Evolutionary conservation across 1,140 invertebrate species (phyloP).

Genomic region (Grapholita molesta): DNA sequence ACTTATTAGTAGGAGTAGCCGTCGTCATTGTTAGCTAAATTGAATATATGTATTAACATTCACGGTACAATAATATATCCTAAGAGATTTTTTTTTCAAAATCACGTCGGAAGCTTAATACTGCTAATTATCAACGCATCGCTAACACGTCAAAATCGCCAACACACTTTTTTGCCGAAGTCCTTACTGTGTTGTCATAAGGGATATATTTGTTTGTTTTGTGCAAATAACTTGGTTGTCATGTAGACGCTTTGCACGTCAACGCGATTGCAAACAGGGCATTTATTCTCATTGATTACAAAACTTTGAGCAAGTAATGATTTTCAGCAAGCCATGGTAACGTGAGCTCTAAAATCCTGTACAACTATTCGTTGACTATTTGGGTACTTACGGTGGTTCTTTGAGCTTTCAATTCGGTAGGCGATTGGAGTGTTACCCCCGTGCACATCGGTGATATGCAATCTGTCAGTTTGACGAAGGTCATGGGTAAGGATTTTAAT

Average conservation of each 20-base stretch:
- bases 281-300: not conserved
- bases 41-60: not conserved
- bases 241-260: not conserved
- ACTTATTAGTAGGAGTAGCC: too few species aligned
- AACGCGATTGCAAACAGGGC: not conserved
- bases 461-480: conserved; percentile 72
- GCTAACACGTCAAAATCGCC: not conserved
- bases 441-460: conserved; percentile 58
- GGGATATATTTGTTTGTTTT: not conserved
- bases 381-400: not conserved
- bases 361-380: not conserved
- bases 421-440: conserved; percentile 15
- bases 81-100: not conserved
- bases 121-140: conserved; percentile 8
- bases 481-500: conserved; percentile 29
- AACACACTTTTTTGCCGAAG: not conserved
- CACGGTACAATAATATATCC: not conserved
- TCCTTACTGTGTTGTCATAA: not conserved
- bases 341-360: not conserved
- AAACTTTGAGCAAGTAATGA: not conserved
- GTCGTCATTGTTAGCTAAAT: not conserved
- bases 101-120: not conserved
- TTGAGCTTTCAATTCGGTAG: not conserved
- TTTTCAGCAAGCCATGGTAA: not conserved
- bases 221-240: not conserved